Base-by-base conservation (phyloP, 2,888 invertebrate genomes). In the Fissipunctia ypsillon region DNA sequence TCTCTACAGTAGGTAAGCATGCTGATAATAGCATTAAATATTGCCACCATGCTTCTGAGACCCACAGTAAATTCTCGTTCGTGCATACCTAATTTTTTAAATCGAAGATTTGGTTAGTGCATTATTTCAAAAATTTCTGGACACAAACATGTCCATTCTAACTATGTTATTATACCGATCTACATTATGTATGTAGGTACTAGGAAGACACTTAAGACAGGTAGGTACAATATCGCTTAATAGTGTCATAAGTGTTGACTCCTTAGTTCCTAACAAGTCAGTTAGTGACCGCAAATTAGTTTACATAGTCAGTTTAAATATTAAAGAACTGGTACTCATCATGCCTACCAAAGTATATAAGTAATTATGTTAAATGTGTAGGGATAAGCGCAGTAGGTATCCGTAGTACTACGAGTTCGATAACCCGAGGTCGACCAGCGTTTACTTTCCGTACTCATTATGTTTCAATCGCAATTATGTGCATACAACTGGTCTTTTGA, bases 381-480 rank as follows among this genome's bases (percentile, higher is more conserved):
- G 60, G 69, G 81, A 75, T 41, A 61, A 22, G 16, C 35, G 52
- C 25, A 31, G 54, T 77, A 84, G 79, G 74, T 85, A 74, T 64
- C 50, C n/a, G 69, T 83, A 79, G 79, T 81, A 80, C 76, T 85
- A 85, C 65, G 69, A 45, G 86, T 80, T 87, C 87, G 86, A 83
- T 76, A 87, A 86, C 86, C 86, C 76, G 83, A 70, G 83, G 86
- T 84, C 79, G 35, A 73, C 66, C 35, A 57, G 48, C 78, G 84
- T 81, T 85, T 85, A 85, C 81, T 87, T 86, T 78, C 73, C 76
- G 73, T 54, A 54, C 66, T 77, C 65, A 74, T 77, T 68, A 73
- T 82, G 77, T 80, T 84, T 83, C 78, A 83, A 83, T 85, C 74
- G 76, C 71, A 78, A 79, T 75, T 74, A 73, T 65, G 22, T 73